phyloP scores from a whole-genome alignment of 2,888 invertebrate genomes.

The Drosophila bunnanda region DNA sequence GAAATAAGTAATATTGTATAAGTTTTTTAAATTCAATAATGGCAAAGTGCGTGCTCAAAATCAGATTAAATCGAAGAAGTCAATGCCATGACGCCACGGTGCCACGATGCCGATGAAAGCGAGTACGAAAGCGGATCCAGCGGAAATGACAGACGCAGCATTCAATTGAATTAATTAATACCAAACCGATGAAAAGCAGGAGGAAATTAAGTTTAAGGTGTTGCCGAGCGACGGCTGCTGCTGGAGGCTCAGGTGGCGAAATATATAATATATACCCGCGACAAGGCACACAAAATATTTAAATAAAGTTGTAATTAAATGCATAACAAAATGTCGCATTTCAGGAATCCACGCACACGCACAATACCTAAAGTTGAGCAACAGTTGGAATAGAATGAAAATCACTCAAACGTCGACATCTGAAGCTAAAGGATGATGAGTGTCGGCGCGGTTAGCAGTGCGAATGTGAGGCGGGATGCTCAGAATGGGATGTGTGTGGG shows the following conservation, averaged over 20 bases:
- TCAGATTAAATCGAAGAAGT: slow-evolving; percentile 62
- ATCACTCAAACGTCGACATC: slow-evolving; percentile 63
- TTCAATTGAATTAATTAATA: slow-evolving; percentile 77
- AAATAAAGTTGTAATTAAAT: slow-evolving; percentile 79
- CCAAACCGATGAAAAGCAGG: slow-evolving; percentile 46
- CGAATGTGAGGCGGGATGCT: slow-evolving; percentile 8
- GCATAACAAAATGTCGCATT: slow-evolving; percentile 59
- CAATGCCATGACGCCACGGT: background rate
- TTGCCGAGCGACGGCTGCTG: slow-evolving; percentile 14
- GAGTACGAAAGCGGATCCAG: slow-evolving; percentile 8
- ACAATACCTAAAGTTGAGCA: slow-evolving; percentile 53
- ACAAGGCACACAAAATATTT: slow-evolving; percentile 68
- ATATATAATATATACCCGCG: slow-evolving; percentile 30
- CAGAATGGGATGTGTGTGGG: slow-evolving; percentile 25
- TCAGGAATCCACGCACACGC: slow-evolving; percentile 8
- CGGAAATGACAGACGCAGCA: slow-evolving; percentile 65
- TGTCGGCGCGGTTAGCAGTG: slow-evolving; percentile 20
- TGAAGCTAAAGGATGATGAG: slow-evolving; percentile 39
- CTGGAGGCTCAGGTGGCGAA: slow-evolving; percentile 50
- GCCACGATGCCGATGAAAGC: slow-evolving; percentile 4
- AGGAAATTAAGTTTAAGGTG: slow-evolving; percentile 35
- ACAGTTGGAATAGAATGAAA: slow-evolving; percentile 73
- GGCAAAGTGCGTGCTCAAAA: slow-evolving; percentile 72
- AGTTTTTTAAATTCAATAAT: slow-evolving; percentile 74
- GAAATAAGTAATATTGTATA: slow-evolving; percentile 70